Percentiles rank a stretch among this genome's conserved stretches.
Conservation (phyloP, 2,888 invertebrate genomes). For the Drosophila differens region DNA sequence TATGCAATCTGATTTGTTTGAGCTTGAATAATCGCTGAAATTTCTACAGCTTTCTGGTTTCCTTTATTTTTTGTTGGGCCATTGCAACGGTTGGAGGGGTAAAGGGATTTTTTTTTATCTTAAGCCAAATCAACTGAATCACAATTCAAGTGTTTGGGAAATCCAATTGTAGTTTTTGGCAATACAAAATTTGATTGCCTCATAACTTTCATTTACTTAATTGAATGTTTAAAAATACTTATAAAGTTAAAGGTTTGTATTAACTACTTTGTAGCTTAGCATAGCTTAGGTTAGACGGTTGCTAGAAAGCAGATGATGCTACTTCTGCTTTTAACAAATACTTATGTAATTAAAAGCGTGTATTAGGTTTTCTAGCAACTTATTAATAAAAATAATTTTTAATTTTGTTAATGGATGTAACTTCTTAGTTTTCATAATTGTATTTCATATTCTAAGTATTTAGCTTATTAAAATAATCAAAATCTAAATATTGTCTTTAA, state of each 20-base stretch:
- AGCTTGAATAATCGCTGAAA: slow-evolving; percentile 46
- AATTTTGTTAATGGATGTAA: not conserved
- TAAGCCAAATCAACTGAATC: slow-evolving; percentile 46
- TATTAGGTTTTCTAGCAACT: not conserved
- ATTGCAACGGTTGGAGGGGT: slow-evolving; percentile 1
- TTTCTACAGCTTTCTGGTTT: slow-evolving; percentile 24
- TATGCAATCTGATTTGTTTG: slow-evolving; percentile 63
- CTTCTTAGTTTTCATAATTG: not conserved
- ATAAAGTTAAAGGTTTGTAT: not conserved
- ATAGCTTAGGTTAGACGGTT: not conserved
- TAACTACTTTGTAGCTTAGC: not conserved
- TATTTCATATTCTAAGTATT: not conserved
- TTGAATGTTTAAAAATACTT: not conserved
- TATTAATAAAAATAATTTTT: not conserved
- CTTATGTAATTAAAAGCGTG: not conserved
- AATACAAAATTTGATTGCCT: not conserved
- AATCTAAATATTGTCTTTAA: not conserved
- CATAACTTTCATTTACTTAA: not conserved
- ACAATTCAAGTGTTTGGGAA: slow-evolving; percentile 25
- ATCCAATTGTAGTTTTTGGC: not conserved
- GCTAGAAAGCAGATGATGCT: not conserved
- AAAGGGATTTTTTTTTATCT: slow-evolving; percentile 35
- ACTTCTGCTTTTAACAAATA: not conserved
- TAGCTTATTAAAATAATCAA: not conserved
- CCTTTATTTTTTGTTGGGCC: slow-evolving; percentile 2